Conservation (phyloP, 2,113 vertebrate genomes). For the Vulpes vulpes region DNA sequence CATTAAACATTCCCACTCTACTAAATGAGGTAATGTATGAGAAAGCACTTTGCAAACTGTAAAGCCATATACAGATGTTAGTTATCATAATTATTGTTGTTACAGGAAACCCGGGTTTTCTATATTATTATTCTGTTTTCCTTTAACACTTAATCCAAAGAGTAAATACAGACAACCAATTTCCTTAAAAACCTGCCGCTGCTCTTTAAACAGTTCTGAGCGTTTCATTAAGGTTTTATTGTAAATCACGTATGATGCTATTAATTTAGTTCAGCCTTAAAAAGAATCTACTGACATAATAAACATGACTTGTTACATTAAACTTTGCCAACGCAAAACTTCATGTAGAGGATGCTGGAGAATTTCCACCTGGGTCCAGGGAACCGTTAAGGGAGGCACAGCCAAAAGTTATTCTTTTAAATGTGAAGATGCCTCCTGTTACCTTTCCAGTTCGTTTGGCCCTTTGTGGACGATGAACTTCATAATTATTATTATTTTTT, state of each 20-base stretch:
- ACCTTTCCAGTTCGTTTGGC: background rate
- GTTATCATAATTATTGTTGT: conserved; percentile 83
- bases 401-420: background rate
- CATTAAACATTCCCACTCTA: conserved; percentile 68
- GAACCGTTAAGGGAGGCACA: too few relatives aligned
- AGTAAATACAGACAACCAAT: conserved; percentile 75
- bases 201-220: conserved; percentile 65
- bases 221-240: conserved; percentile 74
- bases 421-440: too few relatives aligned
- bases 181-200: conserved; percentile 70
- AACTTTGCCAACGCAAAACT: background rate
- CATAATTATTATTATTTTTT: background rate
- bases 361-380: background rate
- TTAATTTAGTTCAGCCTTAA: conserved; percentile 23
- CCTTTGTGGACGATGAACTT: background rate
- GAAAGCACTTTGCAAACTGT: conserved; percentile 69
- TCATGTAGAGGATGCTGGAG: background rate
- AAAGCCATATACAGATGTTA: conserved; percentile 76
- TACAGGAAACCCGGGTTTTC: conserved; percentile 79
- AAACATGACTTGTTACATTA: background rate
- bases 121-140: conserved; percentile 81
- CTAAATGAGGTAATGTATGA: conserved; percentile 74
- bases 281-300: background rate
- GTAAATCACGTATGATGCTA: conserved; percentile 61
- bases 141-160: conserved; percentile 81